Evolutionary conservation across 2,113 vertebrate genomes (phyloP), one percentile per base, ranked within the genome.

Genomic region (Indri indri): DNA sequence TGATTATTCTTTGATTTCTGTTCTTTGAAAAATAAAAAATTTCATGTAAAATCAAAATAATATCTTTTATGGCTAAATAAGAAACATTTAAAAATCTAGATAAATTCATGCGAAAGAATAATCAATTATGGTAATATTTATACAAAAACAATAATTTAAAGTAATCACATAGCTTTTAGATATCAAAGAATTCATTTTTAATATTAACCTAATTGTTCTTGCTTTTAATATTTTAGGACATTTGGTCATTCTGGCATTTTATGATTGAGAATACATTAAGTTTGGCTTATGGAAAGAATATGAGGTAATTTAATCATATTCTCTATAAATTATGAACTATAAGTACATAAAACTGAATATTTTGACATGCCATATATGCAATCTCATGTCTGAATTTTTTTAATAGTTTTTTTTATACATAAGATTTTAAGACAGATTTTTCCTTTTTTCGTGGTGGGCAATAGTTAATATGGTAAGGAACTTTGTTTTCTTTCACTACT

Each of bases 191-290:
- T 81, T 82, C 17, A 88, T 61, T 97, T 89, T 94, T 68, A 96
- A 84, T 94, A 9, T 81, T 96, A 74, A n/a, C n/a, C n/a, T n/a
- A n/a, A 83, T 96, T 87, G 6, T 95, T 88, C 70, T 79, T 97
- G 89, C 82, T 97, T 96, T 96, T 93, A 92, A 76, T 93, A 66
- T 96, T 81, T 91, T 94, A 82, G 74, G 76, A 47, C 14, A 80
- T n/a, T 97, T 96, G 93, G n/a, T 96, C 61, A 63, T 95, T 95
- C 76, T 97, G 84, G 59, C 40, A 89, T 95, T 97, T 97, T 76
- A 90, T 95, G 45, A 42, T 97, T 94, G 65, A 86, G 66, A 94
- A 81, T 94, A 80, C 47, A 76, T 97, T 95, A 66, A 95, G 20
- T 94, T 83, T 93, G 77, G 37, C 50, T 79, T 66, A 65, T 90